A percentile compares a stretch with the other conserved stretches of the same genome.
Evolutionary conservation across 2,888 invertebrate genomes (phyloP).

Genomic region (Nomada fabriciana): DNA sequence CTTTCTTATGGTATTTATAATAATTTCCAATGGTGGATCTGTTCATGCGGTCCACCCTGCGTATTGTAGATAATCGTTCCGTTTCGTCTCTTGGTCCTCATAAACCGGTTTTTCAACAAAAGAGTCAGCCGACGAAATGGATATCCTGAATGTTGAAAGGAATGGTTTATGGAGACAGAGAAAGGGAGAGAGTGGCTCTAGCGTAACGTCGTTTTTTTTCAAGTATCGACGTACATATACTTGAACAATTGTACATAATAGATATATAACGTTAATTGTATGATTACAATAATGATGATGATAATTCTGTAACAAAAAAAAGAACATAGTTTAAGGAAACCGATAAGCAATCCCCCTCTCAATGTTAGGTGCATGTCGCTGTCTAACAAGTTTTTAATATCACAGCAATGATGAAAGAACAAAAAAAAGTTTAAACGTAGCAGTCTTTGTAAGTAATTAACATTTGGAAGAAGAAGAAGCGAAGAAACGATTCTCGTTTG

Average conservation of each 20-base stretch:
- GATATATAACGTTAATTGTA: slow-evolving; percentile 56
- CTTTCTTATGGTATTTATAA: slow-evolving; percentile 76
- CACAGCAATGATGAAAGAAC: slow-evolving; percentile 40
- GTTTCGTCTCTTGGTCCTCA: slow-evolving; percentile 32
- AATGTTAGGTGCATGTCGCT: slow-evolving; percentile 78
- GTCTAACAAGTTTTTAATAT: slow-evolving; percentile 72
- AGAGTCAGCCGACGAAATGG: not conserved
- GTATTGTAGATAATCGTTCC: slow-evolving; percentile 67
- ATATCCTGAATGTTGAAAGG: not conserved
- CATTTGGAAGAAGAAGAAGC: slow-evolving; percentile 21
- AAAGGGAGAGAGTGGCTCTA: slow-evolving; percentile 14
- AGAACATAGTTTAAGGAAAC: slow-evolving; percentile 57
- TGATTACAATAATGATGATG: slow-evolving; percentile 49
- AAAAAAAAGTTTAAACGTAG: slow-evolving; percentile 57
- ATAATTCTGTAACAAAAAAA: slow-evolving; percentile 59
- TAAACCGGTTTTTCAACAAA: slow-evolving; percentile 24
- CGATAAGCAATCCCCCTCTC: slow-evolving; percentile 72
- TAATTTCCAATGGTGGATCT: slow-evolving; percentile 46
- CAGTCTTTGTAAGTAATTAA: slow-evolving; percentile 60
- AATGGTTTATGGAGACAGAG: slow-evolving; percentile 42
- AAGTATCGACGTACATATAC: slow-evolving; percentile 59
- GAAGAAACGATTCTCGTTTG: slow-evolving; percentile 40
- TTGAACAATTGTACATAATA: slow-evolving; percentile 70
- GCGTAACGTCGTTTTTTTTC: slow-evolving; percentile 52
- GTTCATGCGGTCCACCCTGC: slow-evolving; percentile 27